Evolutionary conservation across 1,140 invertebrate species (phyloP).

Genomic region (Batillaria attramentaria): DNA sequence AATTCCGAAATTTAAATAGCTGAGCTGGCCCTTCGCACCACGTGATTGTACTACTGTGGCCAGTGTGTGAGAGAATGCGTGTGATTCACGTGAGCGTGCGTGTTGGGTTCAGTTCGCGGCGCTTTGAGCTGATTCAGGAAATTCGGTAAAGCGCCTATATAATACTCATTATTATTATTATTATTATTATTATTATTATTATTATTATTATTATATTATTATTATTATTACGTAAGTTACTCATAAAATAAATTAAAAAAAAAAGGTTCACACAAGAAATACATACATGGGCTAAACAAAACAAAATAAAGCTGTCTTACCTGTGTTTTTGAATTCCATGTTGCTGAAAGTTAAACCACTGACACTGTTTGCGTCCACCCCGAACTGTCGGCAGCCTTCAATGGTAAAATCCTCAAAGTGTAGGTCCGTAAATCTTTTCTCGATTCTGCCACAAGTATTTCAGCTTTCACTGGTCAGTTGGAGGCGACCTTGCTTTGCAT

Average conservation of each 20-base stretch:
- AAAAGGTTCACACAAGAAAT: not conserved
- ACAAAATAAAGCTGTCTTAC: not conserved
- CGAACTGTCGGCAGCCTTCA: not conserved
- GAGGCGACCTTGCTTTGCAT: no score
- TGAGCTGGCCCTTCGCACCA: no score
- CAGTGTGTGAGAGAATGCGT: no score
- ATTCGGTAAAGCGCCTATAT: not conserved
- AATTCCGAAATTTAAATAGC: no score
- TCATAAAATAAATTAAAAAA: not conserved
- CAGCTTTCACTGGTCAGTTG: no score
- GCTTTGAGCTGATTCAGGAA: no score
- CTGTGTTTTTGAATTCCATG: slow-evolving; percentile 10
- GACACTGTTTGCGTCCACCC: not conserved
- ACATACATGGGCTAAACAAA: not conserved
- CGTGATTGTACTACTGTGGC: no score
- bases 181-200: not conserved
- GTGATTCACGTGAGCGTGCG: no score
- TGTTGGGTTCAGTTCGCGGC: no score
- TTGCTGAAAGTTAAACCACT: not conserved
- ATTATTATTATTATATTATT: not conserved
- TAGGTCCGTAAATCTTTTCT: no score
- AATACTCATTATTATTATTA: not conserved
- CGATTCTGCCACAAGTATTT: no score
- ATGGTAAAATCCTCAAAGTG: not conserved
- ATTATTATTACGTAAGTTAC: not conserved